Base-by-base conservation (phyloP, 2,113 vertebrate genomes). In the Steatornis caripensis region DNA sequence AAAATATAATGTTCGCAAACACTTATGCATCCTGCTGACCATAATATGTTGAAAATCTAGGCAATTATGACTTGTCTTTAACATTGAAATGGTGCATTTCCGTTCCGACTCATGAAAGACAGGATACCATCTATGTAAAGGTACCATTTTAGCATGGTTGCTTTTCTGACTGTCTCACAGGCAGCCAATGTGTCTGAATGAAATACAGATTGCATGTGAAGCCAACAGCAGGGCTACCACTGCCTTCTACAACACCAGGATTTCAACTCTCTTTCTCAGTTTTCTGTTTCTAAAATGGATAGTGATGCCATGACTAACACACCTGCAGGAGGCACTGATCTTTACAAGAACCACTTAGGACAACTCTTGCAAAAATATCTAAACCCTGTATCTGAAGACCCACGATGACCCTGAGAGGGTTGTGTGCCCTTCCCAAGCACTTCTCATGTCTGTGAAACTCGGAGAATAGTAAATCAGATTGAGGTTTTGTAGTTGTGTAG, bases 171-270 rank as follows among this genome's bases (percentile, higher is more conserved):
- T 75, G 3, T 68, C 12, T 54, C 62, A 30, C 1, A 36, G 24
- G 6, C 29, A 85, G 26, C 19, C 36, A 70, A 1, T 1, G 2
- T 20, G 19, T 88, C 51, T 76, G 57, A 48, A 43, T 2, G 8
- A 79, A 86, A 60, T 20, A 46, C 2, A 39, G 17, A n/a, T 41
- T 48, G 5, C 8, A 13, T 24, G 22, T 32, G 48, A 58, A 76
- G 7, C 4, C 26, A 49, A 3, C 11, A 10, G 2, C n/a, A 30
- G 15, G 10, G 13, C 9, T 65, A 39, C 23, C 3, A 18, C 9
- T 64, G 10, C 16, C 30, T 88, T 88, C 30, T 37, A 6, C 7
- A 54, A 9, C 4, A 34, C 4, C 2, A 60, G 14, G 11, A 80
- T 79, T 88, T 80, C 8, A 4, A 68, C 8, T 0, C 12, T 43